Evolutionary conservation across 2,113 vertebrate genomes (phyloP), one percentile per base, ranked within the genome.

Genomic region (Stercorarius parasiticus): DNA sequence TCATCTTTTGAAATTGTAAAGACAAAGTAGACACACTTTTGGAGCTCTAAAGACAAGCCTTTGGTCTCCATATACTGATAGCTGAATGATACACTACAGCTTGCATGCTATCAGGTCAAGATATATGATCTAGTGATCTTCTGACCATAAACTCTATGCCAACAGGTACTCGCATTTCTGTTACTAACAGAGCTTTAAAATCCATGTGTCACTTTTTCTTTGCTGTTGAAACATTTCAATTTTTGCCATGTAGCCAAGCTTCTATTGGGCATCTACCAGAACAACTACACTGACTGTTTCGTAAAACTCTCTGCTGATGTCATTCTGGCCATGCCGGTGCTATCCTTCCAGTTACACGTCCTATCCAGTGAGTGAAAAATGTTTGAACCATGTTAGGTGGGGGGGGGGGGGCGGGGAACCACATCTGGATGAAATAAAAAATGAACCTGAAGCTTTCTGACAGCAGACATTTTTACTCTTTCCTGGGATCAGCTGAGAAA

Each of bases 341-440:
- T 62, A 34, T 58, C 86, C 21, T 77, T 78, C n/a, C 25, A 88
- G 47, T 61, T 58, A 30, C 22, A 42, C 2, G 0, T 50, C 32
- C 27, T 36, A 50, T 17, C 36, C 38, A 40, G 13, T 26, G 58
- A 73, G 15, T 42, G 16, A 64, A 53, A 59, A 8, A 17, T 11
- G 8, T 50, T 47, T 64, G 23, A 88, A 79, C 15, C 43, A 7
- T 13, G 13, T 10, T 42, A 69, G 30, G 11, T 65, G 13, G 19
- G 11, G 27, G 10, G 26, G 18, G 11, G 4, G 1, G 10, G 26
- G 18, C 10, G 4, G 1, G 8, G 32, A 17, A 38, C 0, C 55
- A 80, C 14, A 40, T 30, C 69, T 52, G 19, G 45, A 47, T 49
- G 23, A 88, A 81, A 65, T 2, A 38, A 71, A 38, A 88, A 72